A percentile compares a stretch with the other conserved stretches of the same genome.
These are phyloP conservation scores for Cheilosia pagana DNA, from an alignment of 2,888 invertebrate genomes.

Conservation along the genomic window DNA sequence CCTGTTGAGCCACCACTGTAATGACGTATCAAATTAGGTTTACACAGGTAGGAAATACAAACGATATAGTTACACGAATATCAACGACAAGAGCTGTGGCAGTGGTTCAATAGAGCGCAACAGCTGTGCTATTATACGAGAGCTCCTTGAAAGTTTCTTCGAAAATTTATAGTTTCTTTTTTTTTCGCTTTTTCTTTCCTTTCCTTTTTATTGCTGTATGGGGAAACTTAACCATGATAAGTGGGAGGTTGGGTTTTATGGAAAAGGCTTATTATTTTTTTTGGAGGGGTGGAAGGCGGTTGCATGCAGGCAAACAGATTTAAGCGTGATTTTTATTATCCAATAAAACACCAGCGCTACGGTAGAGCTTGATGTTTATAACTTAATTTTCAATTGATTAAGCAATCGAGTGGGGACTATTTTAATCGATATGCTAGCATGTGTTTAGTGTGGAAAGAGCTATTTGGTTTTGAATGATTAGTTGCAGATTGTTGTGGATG, in stretches of 20 bases:
- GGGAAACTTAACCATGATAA: neutral
- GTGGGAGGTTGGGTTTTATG: neutral
- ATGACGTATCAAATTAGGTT: conserved; percentile 66
- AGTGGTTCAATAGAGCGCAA: conserved; percentile 42
- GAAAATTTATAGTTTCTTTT: conserved; percentile 1
- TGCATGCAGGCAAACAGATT: neutral
- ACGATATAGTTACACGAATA: conserved; percentile 17
- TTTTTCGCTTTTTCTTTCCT: neutral
- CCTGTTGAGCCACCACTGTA: conserved; percentile 62
- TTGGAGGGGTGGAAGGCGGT: neutral
- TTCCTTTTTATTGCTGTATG: neutral
- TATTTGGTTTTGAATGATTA: neutral
- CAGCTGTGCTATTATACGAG: conserved; percentile 34
- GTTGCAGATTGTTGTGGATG: neutral
- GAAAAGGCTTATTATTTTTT: neutral
- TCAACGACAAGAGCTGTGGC: conserved; percentile 39
- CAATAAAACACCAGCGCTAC: conserved; percentile 5
- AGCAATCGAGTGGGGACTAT: neutral
- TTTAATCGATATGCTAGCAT: neutral
- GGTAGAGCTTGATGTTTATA: neutral
- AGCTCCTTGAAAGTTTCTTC: conserved; percentile 40
- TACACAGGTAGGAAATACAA: neutral
- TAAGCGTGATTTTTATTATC: neutral
- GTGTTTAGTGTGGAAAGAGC: neutral
- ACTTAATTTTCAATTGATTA: conserved; percentile 11